Conservation (phyloP, 2,113 vertebrate genomes). For the Typhlomys cinereus region DNA sequence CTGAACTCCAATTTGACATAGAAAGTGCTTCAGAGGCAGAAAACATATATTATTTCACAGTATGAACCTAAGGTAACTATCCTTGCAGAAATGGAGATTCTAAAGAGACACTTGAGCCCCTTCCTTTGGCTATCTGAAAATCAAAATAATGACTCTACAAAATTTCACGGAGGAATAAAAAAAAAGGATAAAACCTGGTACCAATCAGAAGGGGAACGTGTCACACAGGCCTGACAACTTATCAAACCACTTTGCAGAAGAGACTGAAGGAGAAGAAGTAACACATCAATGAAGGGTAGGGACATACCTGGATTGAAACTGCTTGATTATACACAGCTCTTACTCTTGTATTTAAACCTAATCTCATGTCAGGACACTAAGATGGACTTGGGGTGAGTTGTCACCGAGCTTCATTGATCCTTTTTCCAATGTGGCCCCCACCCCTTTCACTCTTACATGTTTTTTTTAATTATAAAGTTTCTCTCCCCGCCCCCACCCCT, state of each 20-base stretch:
- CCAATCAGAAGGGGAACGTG: background rate
- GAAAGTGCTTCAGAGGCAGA: background rate
- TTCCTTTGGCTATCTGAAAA: too few species aligned
- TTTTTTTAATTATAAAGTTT: too few species aligned
- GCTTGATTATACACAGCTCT: background rate
- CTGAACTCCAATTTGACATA: background rate
- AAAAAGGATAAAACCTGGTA: too few species aligned
- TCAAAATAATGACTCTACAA: too few species aligned
- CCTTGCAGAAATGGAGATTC: too few species aligned
- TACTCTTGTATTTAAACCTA: background rate
- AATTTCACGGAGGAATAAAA: background rate
- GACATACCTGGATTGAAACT: background rate
- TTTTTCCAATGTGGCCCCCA: background rate
- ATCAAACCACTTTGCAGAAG: too few species aligned
- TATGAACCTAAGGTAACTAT: constrained; percentile 7
- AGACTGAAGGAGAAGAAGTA: background rate
- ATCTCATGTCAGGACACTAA: background rate
- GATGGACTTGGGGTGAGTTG: background rate
- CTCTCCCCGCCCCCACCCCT: too few species aligned
- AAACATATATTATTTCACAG: background rate
- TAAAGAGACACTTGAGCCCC: too few species aligned
- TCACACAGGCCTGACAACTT: background rate
- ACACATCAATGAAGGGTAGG: too few species aligned
- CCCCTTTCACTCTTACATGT: background rate
- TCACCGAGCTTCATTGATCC: background rate